phyloP scores from a whole-genome alignment of 2,888 invertebrate species.

The Nemurella pictetii region DNA sequence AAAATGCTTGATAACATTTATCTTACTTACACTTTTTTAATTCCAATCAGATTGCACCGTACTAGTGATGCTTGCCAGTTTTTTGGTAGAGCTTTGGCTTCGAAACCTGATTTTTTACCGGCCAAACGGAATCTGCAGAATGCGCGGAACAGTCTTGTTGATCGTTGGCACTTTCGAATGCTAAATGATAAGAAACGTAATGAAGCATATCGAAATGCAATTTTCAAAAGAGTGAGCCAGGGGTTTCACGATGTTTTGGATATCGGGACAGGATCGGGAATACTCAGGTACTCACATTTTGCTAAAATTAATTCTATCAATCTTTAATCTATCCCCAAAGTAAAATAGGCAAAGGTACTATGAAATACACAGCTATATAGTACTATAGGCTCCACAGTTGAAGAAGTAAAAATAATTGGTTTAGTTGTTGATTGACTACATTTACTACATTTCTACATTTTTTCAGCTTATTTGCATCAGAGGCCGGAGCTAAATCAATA shows the following conservation, averaged over 20 bases:
- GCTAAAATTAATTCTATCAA: too few species aligned
- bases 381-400: background rate
- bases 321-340: background rate
- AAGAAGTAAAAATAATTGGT: background rate
- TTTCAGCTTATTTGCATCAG: slow-evolving; percentile 63
- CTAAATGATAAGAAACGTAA: slow-evolving; percentile 74
- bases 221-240: slow-evolving; percentile 57
- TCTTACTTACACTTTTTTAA: too few species aligned
- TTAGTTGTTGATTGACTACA: too few species aligned
- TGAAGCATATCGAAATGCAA: slow-evolving; percentile 65
- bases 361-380: too few species aligned
- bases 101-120: slow-evolving; percentile 58
- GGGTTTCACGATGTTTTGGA: slow-evolving; percentile 66
- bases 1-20: too few species aligned
- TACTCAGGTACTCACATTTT: slow-evolving; percentile 57
- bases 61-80: slow-evolving; percentile 61
- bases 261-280: slow-evolving; percentile 76
- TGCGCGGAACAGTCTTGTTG: slow-evolving; percentile 67
- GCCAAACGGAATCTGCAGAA: slow-evolving; percentile 70
- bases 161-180: slow-evolving; percentile 84
- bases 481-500: slow-evolving; percentile 59
- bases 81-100: slow-evolving; percentile 58
- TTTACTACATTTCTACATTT: slow-evolving; percentile 21
- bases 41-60: slow-evolving; percentile 56
- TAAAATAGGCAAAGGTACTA: background rate